These are phyloP conservation scores for Sweltsa coloradensis DNA, from an alignment of 1,140 invertebrate species.

Conservation along the genomic window DNA sequence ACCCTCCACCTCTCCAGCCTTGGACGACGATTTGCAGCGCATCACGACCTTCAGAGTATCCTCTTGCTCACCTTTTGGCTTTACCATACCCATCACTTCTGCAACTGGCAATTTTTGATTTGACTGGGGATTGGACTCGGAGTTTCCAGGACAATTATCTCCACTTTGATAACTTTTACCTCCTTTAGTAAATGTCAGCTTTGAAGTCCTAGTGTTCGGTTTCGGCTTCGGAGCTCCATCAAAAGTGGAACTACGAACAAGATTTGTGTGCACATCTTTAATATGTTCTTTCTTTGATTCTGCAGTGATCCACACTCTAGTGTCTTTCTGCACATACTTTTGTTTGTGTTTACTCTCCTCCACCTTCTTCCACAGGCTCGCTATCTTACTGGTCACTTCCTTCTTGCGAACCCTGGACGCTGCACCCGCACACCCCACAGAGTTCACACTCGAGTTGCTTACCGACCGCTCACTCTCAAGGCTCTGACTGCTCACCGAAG, in stretches of 20 bases:
- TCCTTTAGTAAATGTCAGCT: background rate
- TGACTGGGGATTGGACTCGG: background rate
- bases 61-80: background rate
- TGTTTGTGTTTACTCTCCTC: conserved; percentile 57
- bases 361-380: conserved; percentile 75
- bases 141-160: background rate
- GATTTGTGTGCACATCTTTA: conserved; percentile 23
- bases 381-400: conserved; percentile 75
- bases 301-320: conserved; percentile 46
- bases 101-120: conserved; percentile 16
- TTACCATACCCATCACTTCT: conserved; percentile 17
- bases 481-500: too few relatives aligned
- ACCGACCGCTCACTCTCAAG: too few relatives aligned
- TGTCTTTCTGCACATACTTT: conserved; percentile 39
- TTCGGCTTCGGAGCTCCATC: conserved; percentile 41
- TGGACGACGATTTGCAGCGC: conserved; percentile 14
- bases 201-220: background rate
- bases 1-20: conserved; percentile 21
- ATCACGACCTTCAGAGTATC: conserved; percentile 7
- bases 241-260: conserved; percentile 57
- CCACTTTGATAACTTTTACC: background rate
- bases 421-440: too few relatives aligned
- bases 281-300: conserved; percentile 15
- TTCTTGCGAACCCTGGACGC: too few relatives aligned
- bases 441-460: too few relatives aligned